Evolutionary conservation across 2,797 vertebrate genomes (phyloP), one percentile per base, ranked within the genome.

Genomic region (Schizopygopsis pylzovi): DNA sequence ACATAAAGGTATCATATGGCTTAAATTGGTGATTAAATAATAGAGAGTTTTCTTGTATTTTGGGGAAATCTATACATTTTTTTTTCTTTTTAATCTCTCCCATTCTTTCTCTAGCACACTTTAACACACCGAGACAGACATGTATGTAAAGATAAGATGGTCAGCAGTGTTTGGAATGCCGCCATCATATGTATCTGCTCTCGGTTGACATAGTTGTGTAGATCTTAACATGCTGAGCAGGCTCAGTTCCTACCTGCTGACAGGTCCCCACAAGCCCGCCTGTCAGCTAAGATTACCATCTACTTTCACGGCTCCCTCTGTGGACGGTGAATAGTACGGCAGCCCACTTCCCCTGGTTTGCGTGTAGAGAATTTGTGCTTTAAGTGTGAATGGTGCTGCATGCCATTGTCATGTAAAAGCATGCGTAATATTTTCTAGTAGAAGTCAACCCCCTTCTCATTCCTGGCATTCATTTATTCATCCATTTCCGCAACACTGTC

Each of bases 151-250:
- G 33, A 82, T 83, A 79, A 56, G 79, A 37, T 28, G 85, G 78
- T 79, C 79, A 90, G 61, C 70, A 88, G 90, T 80, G 83, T 89
- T 88, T 84, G 86, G 79, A 89, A 88, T 90, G 76, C 89, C 25
- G 25, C 87, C 68, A 75, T 61, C 49, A 28, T 39, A 81, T 88
- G 92, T 93, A 92, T 94, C 92, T 92, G 11, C 61, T 18, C 43
- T 82, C 85, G 93, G 91, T 95, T 94, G 93, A 94, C 93, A 91
- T 90, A 93, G 90, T 93, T 92, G 89, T 79, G 83, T 92, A 90
- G 92, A 83, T 90, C 89, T 89, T 79, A 1, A 88, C 93, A 93
- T 93, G 93, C 89, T 90, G 91, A n/a, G n/a, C n/a, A n/a, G n/a
- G n/a, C n/a, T n/a, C n/a, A n/a, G n/a, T n/a, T n/a, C n/a, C n/a